Evolutionary conservation across 2,797 vertebrate genomes (phyloP), one percentile per base, ranked within the genome.

Genomic region (Craterocephalus amniculus): DNA sequence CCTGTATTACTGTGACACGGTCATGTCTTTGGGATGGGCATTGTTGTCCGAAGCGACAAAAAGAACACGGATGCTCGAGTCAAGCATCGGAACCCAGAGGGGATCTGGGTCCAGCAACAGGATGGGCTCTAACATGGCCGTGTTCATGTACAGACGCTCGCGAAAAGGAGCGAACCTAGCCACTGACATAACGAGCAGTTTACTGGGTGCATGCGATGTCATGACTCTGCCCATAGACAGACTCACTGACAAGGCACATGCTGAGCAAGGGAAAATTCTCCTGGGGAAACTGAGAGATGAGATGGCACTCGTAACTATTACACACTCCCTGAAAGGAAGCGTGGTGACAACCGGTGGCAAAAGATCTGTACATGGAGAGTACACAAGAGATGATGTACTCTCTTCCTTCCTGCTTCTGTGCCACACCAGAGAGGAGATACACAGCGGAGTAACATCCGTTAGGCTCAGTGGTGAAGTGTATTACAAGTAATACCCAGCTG

Each of bases 231-330:
- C 57, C 0, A 2, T 0, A 0, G 4, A 67, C 2, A 61, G 11
- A 1, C 48, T 74, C 16, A 5, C 36, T 0, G 71, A 74, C 8
- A 58, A 32, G 32, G 0, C 1, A 4, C 72, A 74, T 18, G 72
- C 34, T 0, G 59, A 68, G 4, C 43, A 74, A 12, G 72, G 65
- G 0, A 68, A 63, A 4, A 1, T 9, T 4, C 2, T 74, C 2
- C n/a, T 74, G 5, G 72, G 72, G 0, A 74, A 74, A 40, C 26
- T 74, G 9, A 58, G 65, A 27, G 59, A 74, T 0, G 72, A 74
- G 12, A 67, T 75, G 72, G 0, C 60, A 0, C 4, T n/a, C 36
- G 72, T 69, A 0, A 14, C 18, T 1, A 75, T 75, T 7, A 63
- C 54, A 1, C 26, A 74, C 0, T 63, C 72, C 0, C 0, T 11